A percentile compares a stretch with the other conserved stretches of the same genome.
Conservation (phyloP, 2,888 invertebrate species). For the Xiphydria camelus region DNA sequence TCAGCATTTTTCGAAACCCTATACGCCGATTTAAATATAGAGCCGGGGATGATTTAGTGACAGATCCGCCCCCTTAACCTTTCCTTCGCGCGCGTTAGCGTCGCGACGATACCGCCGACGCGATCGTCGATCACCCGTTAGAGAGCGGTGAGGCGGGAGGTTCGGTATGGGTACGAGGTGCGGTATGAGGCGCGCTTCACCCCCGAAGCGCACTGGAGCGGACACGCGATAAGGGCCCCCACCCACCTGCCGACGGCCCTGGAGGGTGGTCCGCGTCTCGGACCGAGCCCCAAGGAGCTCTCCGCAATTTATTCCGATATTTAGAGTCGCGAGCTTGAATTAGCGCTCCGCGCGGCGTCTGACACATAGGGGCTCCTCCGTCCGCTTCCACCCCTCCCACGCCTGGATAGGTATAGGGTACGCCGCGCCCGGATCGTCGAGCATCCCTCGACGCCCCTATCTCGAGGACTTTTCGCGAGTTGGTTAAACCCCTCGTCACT, state of each 20-base stretch:
- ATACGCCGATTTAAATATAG: too few species aligned
- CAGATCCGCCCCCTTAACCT: too few species aligned
- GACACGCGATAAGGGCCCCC: constrained; percentile 52
- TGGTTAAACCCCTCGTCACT: too few species aligned
- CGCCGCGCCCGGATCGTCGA: constrained; percentile 22
- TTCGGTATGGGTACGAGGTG: constrained; percentile 21
- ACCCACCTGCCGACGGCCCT: constrained; percentile 5
- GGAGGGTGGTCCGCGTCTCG: constrained; percentile 16
- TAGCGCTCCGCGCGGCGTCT: constrained; percentile 1
- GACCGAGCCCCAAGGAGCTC: constrained; percentile 22
- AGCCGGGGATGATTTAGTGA: too few species aligned
- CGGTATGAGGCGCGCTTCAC: constrained; percentile 44
- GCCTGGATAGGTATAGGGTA: too few species aligned
- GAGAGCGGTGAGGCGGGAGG: constrained; percentile 23
- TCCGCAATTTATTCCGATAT: constrained; percentile 54
- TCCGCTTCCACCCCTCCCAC: not conserved
- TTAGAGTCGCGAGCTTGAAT: constrained; percentile 31
- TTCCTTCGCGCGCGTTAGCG: too few species aligned
- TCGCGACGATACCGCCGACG: too few species aligned
- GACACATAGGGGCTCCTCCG: not conserved
- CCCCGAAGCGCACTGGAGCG: constrained; percentile 51
- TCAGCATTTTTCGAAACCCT: too few species aligned
- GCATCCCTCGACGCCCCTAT: too few species aligned
- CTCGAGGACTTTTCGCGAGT: too few species aligned
- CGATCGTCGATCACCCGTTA: constrained; percentile 44